Base-by-base conservation (phyloP, 2,113 vertebrate genomes). In the Scatophagus argus region DNA sequence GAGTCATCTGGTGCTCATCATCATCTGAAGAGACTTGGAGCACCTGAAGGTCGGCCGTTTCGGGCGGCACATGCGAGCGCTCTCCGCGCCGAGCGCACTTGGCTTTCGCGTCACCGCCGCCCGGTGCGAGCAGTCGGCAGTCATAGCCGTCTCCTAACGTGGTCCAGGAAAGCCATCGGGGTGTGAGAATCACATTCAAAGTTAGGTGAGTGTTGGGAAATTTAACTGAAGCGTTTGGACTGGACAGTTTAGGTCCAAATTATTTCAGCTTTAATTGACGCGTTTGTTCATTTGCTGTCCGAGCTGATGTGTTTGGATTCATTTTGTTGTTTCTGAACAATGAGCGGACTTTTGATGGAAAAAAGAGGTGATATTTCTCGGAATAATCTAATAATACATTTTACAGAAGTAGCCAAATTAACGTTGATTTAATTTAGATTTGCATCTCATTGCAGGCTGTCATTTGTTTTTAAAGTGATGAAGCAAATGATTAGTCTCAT, bases 1-100 rank as follows among this genome's bases (percentile, higher is more conserved):
- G 88, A 92, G 77, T 91, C 85, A 91, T 70, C 83, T 83, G 62
- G 60, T 58, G 13, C 65, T 80, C 78, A 73, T 75, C 88, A 82
- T 71, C 70, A 68, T 75, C 64, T 80, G 77, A 51, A 71, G 83
- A 88, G 83, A 79, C 76, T 81, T 58, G 74, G 68, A 87, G 82
- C 89, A 91, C 84, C 83, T 90, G 84, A 44, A 62, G 72, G 79
- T 51, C 75, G 55, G 9, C 39, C 52, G 29, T 44, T 34, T 54
- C 14, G 25, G 9, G 61, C 67, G 39, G 69, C 67, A 25, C 74
- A 67, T 44, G 72, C 21, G 82, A 73, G 76, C 52, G 34, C 78
- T 79, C 83, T 81, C 74, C 77, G 39, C 25, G 54, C 38, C 46
- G 72, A 86, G 85, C 87, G 77, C 88, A 78, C 81, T 78, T 76